Evolutionary conservation across 2,113 vertebrate genomes (phyloP).

Genomic region (Hypomesus transpacificus): DNA sequence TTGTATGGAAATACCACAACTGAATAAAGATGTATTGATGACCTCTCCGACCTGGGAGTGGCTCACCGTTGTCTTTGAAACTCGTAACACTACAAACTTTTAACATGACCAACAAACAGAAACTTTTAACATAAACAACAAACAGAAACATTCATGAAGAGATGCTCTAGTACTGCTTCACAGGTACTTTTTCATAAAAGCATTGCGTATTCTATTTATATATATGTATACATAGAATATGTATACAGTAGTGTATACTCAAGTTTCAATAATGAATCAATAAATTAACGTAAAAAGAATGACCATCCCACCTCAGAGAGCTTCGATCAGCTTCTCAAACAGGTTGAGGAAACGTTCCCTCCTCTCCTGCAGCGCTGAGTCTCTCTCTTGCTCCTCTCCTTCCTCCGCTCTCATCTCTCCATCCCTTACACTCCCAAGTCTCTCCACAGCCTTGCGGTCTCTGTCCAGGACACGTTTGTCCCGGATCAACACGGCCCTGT

Average conservation of each 20-base stretch:
- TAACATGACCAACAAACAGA: background rate
- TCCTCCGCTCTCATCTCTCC: slow-evolving; percentile 18
- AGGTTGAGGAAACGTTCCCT: slow-evolving; percentile 57
- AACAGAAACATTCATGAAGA: background rate
- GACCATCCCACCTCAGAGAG: slow-evolving; percentile 41
- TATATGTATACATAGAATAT: no score
- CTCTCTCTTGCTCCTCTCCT: slow-evolving; percentile 20
- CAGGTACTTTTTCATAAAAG: background rate
- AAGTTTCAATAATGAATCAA: background rate
- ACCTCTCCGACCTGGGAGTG: slow-evolving; percentile 66
- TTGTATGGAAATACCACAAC: slow-evolving; percentile 76
- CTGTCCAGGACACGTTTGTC: slow-evolving; percentile 46
- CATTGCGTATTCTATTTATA: background rate
- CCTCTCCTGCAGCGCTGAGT: slow-evolving; percentile 35
- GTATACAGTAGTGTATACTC: background rate
- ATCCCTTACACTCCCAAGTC: slow-evolving; percentile 17
- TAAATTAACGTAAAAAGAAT: background rate
- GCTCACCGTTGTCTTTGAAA: slow-evolving; percentile 65
- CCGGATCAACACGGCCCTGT: slow-evolving; percentile 52
- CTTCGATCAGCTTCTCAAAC: slow-evolving; percentile 65
- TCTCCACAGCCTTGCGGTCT: slow-evolving; percentile 33
- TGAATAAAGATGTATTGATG: slow-evolving; percentile 77
- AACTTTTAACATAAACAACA: background rate
- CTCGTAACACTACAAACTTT: background rate
- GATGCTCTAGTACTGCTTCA: background rate